Base-by-base conservation (phyloP, 2,113 vertebrate species). In the Plotosus lineatus region DNA sequence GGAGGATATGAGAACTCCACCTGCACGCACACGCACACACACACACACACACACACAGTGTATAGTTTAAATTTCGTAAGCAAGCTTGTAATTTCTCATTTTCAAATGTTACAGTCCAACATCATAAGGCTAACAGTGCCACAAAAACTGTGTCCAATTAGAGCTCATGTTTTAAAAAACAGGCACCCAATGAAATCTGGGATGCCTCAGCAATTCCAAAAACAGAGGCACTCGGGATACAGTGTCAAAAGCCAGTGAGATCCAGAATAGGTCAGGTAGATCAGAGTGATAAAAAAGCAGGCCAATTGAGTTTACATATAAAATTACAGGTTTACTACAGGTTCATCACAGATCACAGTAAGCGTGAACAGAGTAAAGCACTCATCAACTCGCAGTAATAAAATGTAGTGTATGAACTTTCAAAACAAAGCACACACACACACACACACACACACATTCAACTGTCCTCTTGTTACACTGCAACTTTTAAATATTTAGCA, bases 1-100 rank as follows among this genome's bases (percentile, higher is more conserved):
- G 98, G 95, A 10, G 98, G 98, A 88, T 98, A 99, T 0, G 97
- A 97, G 88, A 96, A 99, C 77, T 99, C 98, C 63, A 98, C 96
- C 97, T 99, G 87, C 5, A 36, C 55, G n/a, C 0, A 2, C 48
- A 75, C 50, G 28, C 40, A 75, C 65, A 63, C 78, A 83, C 44
- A 79, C 42, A 69, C 26, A 79, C 48, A 50, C 63, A 79, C 46
- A 46, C 60, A 66, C 46, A 58, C 51, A 31, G 48, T 51, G 21
- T 55, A 4, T 28, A 61, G 33, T 23, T 42, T 21, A 4, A 23
- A 11, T 21, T n/a, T 66, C 11, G 46, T 3, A 42, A 28, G 44
- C 8, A 58, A 6, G n/a, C 66, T 42, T 66, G 19, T 0, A 4
- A 66, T n/a, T 40, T 42, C 38, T 65, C 33, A 38, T n/a, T n/a